phyloP scores from a whole-genome alignment of 1,140 invertebrate genomes.

The Drosophila repleta region DNA sequence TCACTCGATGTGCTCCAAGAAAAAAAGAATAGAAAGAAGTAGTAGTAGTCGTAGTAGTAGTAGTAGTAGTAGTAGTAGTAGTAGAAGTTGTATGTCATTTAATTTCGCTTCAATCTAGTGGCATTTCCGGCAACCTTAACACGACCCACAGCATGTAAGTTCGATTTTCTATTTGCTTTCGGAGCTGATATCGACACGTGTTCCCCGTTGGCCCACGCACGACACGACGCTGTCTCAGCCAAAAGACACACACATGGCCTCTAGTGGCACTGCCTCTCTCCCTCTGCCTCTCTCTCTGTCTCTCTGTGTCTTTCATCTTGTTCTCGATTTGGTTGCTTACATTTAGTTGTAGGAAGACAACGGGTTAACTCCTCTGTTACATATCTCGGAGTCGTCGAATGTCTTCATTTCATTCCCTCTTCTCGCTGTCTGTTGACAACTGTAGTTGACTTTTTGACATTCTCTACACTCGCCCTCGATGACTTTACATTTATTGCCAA shows the following conservation, averaged over 20 bases:
- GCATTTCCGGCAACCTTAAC: conserved; percentile 49
- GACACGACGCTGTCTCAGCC: conserved; percentile 52
- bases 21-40: too few species aligned
- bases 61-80: too few species aligned
- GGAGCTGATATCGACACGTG: conserved; percentile 67
- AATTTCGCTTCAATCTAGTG: conserved; percentile 66
- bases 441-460: conserved; percentile 70
- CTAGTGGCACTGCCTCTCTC: conserved; percentile 33
- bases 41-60: too few species aligned
- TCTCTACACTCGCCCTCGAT: conserved; percentile 46
- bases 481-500: conserved; percentile 50
- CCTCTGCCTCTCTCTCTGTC: conserved; percentile 8
- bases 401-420: conserved; percentile 14
- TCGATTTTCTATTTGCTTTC: conserved; percentile 32
- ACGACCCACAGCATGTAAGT: conserved; percentile 15
- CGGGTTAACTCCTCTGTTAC: conserved; percentile 43
- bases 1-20: not conserved
- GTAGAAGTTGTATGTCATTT: conserved; percentile 54
- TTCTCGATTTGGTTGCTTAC: conserved; percentile 66
- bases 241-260: conserved; percentile 50
- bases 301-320: conserved; percentile 15
- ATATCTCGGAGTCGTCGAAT: not conserved
- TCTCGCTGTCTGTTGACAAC: conserved; percentile 41
- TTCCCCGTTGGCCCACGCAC: conserved; percentile 46
- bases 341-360: conserved; percentile 49